Conservation (phyloP, 2,888 invertebrate species). For the Nesidiocoris tenuis region DNA sequence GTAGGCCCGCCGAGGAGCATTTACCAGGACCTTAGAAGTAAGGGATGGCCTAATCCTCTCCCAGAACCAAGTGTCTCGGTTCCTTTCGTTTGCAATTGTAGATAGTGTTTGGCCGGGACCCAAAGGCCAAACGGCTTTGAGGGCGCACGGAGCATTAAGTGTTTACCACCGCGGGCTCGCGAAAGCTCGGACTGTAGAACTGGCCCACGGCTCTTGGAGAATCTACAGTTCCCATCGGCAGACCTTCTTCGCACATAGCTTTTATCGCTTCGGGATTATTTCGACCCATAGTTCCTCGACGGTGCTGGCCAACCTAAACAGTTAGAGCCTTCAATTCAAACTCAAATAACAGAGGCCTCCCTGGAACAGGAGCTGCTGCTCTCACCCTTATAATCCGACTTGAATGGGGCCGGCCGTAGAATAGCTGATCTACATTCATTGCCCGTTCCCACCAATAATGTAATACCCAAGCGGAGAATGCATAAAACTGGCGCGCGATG, state of each 20-base stretch:
- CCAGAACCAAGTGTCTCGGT: background rate
- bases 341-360: conserved; percentile 5
- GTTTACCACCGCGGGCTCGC: conserved; percentile 12
- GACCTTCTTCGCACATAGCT: conserved; percentile 4
- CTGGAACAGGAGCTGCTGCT: background rate
- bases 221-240: background rate
- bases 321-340: conserved; percentile 24
- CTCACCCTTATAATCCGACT: conserved; percentile 14
- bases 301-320: background rate
- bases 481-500: no score
- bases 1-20: background rate
- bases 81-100: conserved; percentile 18
- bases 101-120: conserved; percentile 33
- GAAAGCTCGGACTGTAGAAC: background rate
- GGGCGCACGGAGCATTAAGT: background rate
- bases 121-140: conserved; percentile 21
- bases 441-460: background rate
- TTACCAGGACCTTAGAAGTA: background rate
- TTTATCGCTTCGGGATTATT: conserved; percentile 22
- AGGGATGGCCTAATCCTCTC: background rate
- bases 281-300: conserved; percentile 9
- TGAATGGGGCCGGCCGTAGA: background rate
- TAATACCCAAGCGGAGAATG: background rate
- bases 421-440: background rate
- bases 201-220: background rate